Percentiles rank a stretch among this genome's conserved stretches.
Conservation (phyloP, 1,140 invertebrate species). For the Heterodera schachtii region DNA sequence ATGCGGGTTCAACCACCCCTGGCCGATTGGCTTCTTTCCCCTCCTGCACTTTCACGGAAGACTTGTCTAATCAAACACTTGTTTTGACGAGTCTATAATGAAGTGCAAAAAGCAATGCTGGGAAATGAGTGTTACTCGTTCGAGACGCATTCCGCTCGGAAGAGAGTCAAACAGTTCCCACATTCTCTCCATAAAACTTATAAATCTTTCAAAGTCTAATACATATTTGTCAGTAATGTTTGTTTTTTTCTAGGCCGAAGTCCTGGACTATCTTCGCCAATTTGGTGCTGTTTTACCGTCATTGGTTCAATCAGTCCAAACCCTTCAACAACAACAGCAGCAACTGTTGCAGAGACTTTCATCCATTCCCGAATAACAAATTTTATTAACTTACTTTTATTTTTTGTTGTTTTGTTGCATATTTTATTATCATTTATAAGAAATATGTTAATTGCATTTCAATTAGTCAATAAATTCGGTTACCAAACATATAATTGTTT, state of each 20-base stretch:
- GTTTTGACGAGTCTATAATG: not conserved
- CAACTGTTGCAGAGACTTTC: not conserved
- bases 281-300: conserved; percentile 22
- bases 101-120: conserved; percentile 12
- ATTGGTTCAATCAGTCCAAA: conserved; percentile 21
- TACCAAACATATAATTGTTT: no score
- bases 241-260: conserved; percentile 25
- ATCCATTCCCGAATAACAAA: no score
- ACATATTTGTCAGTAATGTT: not conserved
- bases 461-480: no score
- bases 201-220: not conserved
- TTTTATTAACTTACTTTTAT: not conserved
- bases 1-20: no score
- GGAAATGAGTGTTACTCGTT: conserved; percentile 19
- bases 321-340: not conserved
- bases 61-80: not conserved
- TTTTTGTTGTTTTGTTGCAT: no score
- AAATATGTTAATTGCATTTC: no score
- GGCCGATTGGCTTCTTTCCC: not conserved
- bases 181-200: conserved; percentile 1
- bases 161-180: conserved; percentile 27
- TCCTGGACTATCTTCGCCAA: conserved; percentile 33
- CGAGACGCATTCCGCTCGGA: not conserved
- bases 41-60: conserved; percentile 24
- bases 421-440: no score